Conservation (phyloP, 1,140 invertebrate genomes). For the Drosophila watanabei region DNA sequence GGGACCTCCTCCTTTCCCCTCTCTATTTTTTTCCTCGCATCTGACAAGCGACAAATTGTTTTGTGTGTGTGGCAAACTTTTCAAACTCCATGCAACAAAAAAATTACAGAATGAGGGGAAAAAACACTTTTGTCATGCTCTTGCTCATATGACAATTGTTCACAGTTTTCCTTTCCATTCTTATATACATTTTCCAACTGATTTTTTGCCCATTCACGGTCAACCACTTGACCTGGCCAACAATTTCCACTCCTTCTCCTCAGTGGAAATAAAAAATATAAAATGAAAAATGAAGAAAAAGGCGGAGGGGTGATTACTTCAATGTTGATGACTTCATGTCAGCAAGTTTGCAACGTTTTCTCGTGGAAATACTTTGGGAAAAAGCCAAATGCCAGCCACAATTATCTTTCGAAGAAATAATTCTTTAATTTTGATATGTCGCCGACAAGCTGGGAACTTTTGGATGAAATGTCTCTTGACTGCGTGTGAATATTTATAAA, state of each 20-base stretch:
- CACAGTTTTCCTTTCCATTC: constrained; percentile 20
- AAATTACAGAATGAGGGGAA: constrained; percentile 16
- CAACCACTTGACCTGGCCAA: constrained; percentile 62
- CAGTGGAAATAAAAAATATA: not conserved
- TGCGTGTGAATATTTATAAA: constrained; percentile 11
- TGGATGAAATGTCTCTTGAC: not conserved
- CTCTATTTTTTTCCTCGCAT: constrained; percentile 3
- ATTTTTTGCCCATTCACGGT: constrained; percentile 57
- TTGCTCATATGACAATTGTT: constrained; percentile 43
- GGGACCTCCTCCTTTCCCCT: not conserved
- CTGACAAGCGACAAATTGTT: constrained; percentile 54
- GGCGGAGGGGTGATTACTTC: constrained; percentile 5
- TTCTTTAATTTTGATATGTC: constrained; percentile 32
- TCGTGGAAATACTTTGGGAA: constrained; percentile 20
- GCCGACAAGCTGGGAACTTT: constrained; percentile 19
- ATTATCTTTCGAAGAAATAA: constrained; percentile 40
- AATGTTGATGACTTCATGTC: constrained; percentile 58
- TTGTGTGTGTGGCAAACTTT: constrained; percentile 30
- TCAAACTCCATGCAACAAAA: constrained; percentile 20
- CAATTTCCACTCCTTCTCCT: constrained; percentile 25
- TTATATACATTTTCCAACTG: constrained; percentile 8
- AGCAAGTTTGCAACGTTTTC: constrained; percentile 50
- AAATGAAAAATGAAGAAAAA: constrained; percentile 2
- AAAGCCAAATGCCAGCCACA: constrained; percentile 28
- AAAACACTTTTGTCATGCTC: constrained; percentile 65